Evolutionary conservation across 2,113 vertebrate genomes (phyloP).

Genomic region (Brachypodius melanocephalos): DNA sequence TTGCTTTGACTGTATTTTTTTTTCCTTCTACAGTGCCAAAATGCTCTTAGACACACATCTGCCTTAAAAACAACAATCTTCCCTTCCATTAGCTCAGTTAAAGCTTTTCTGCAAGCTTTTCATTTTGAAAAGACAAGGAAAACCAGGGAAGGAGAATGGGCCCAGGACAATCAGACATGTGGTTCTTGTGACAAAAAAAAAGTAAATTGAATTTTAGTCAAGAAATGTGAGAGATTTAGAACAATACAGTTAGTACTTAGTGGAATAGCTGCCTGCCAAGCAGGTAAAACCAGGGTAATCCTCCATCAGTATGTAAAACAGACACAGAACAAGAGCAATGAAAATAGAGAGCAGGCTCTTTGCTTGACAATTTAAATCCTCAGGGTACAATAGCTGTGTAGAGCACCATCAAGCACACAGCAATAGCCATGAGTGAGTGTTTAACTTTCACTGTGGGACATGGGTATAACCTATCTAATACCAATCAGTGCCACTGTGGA

Average conservation of each 20-base stretch:
- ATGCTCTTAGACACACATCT: slow-evolving; percentile 43
- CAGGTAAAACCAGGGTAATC: slow-evolving; percentile 64
- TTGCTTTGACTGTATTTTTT: slow-evolving; percentile 1
- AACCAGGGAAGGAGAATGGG: slow-evolving; percentile 17
- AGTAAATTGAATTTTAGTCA: slow-evolving; percentile 53
- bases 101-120: slow-evolving; percentile 45
- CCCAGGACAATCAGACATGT: slow-evolving; percentile 12
- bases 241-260: slow-evolving; percentile 65
- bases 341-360: slow-evolving; percentile 59
- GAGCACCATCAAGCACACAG: background rate
- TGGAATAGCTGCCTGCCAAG: slow-evolving; percentile 66
- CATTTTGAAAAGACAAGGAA: slow-evolving; percentile 44
- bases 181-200: slow-evolving; percentile 44
- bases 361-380: slow-evolving; percentile 71
- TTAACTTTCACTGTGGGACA: background rate
- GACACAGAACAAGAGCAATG: slow-evolving; percentile 55
- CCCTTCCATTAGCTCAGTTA: slow-evolving; percentile 42
- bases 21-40: slow-evolving; percentile 19
- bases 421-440: background rate
- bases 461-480: background rate
- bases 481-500: background rate
- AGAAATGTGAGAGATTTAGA: slow-evolving; percentile 67
- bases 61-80: slow-evolving; percentile 44
- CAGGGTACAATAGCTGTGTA: slow-evolving; percentile 16
- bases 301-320: slow-evolving; percentile 57